Evolutionary conservation across 2,113 vertebrate genomes (phyloP), one percentile per base, ranked within the genome.

Genomic region (Sylvietta virens): DNA sequence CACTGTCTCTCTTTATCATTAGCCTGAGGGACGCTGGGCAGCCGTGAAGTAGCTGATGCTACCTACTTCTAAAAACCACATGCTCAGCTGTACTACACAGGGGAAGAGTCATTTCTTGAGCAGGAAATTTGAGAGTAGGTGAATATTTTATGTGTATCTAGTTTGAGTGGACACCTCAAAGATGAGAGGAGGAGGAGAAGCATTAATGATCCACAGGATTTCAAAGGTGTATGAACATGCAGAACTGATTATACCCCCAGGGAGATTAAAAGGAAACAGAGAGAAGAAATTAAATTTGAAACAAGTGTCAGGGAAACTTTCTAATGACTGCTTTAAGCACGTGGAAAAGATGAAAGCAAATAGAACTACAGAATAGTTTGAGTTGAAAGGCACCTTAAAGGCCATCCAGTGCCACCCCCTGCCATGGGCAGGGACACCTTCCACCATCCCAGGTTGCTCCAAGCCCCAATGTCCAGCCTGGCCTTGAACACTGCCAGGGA

Each of bases 401-500:
- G 4, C 5, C 62, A 76, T 5, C 31, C 30, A 13, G 15, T 26
- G 0, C n/a, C 15, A 30, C 4, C 15, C 24, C 7, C 13, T 50
- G 17, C 22, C 61, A 35, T 3, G 5, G 9, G 9, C 78, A 81
- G 33, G 39, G 53, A 39, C 53, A 67, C 6, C 20, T 74, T 3
- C 33, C 53, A 15, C 28, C 15, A 0, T 3, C 13, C 69, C 61
- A 74, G 23, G 15, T 0, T 30, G 33, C 45, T 81, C 61, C 78
- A 24, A 45, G 39, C 6, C 30, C 45, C n/a, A n/a, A n/a, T 0
- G 0, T 39, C 19, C 44, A 51, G 0, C 77, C 51, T 33, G 37
- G 23, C 31, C 77, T 39, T 17, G 69, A 16, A 0, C 61, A 53
- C 23, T 74, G 0, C 39, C 51, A 81, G 45, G 45, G 45, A 66